Evolutionary conservation across 2,113 vertebrate species (phyloP), one percentile per base, ranked within the genome.

Genomic region (Toxotes jaculatrix): DNA sequence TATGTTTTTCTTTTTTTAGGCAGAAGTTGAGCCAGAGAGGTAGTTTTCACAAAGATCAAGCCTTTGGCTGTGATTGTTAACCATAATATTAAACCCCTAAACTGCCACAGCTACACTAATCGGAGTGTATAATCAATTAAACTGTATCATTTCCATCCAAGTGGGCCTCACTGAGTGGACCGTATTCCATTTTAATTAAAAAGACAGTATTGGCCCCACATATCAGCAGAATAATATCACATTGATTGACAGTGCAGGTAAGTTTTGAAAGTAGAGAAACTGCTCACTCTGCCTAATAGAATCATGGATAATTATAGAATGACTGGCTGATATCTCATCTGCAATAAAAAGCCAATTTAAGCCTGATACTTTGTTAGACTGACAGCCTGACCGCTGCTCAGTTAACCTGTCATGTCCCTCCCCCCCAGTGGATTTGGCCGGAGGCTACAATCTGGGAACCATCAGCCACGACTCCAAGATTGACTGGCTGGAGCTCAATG

Each of bases 401-500:
- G 16, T 49, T 43, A 71, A 69, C 49, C 59, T 71, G 17, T 51
- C 16, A 1, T n/a, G 31, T 64, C 47, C n/a, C 62, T 17, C 60
- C 61, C 21, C 70, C 56, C n/a, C 82, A 99, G 98, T 99, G 95
- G 97, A 99, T 89, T 91, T 99, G 69, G 83, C 94, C 45, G 94
- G 91, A 63, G 96, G 97, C 75, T 96, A 93, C 93, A 98, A 91
- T 51, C 45, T 96, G 79, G 97, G 97, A 74, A 96, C 95, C 8
- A 87, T 99, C 89, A 96, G 93, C 89, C 98, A 99, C 0, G 95
- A 98, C 92, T 96, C 96, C 82, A 98, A 95, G 88, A 96, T 99
- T 4, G 97, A 98, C 83, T 99, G 98, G 98, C 94, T 99, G 94
- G 97, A 99, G 91, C 95, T 99, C 85, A 99, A 97, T 17, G 98